Evolutionary conservation across 2,888 invertebrate genomes (phyloP), one percentile per base, ranked within the genome.

Genomic region (Acholoe squamosa): DNA sequence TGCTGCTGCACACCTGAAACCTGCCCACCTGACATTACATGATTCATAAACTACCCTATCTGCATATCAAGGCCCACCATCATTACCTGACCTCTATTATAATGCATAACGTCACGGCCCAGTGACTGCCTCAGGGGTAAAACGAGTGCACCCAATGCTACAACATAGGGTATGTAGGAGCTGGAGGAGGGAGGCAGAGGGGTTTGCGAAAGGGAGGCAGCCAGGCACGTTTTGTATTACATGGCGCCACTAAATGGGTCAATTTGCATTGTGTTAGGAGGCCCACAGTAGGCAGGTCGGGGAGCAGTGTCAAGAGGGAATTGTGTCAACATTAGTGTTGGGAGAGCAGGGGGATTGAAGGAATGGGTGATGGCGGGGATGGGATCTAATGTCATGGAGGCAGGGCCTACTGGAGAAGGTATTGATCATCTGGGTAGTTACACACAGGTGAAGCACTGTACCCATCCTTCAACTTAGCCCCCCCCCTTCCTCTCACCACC

Each of bases 201-300:
- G 61, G 61, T 61, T 61, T 5, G 61, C 1, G 61, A 22, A 14
- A 19, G 28, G 31, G 76, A 28, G 76, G 28, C 76, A 14, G 28
- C 76, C 76, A n/a, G 76, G n/a, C 76, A 14, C 80, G 80, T 80
- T 80, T 80, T 80, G 80, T 33, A 80, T 80, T 80, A 80, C 80
- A 80, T 43, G 80, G 80, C 43, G 80, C 34, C 43, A 43, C 80
- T 80, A 80, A 80, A 80, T 80, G 80, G 80, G 80, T 80, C 80
- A 80, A 80, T 80, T 80, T 80, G 43, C 80, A 80, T 80, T 80
- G 80, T 80, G 80, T 80, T 80, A 33, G 80, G 80, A 43, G 80
- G 25, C 80, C 25, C 3, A 43, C n/a, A 19, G 34, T 7, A 25
- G 80, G 34, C 80, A 22, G 80, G 19, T 7, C n/a, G 25, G 7